Base-by-base conservation (phyloP, 2,113 vertebrate genomes). In the Pedetes capensis region DNA sequence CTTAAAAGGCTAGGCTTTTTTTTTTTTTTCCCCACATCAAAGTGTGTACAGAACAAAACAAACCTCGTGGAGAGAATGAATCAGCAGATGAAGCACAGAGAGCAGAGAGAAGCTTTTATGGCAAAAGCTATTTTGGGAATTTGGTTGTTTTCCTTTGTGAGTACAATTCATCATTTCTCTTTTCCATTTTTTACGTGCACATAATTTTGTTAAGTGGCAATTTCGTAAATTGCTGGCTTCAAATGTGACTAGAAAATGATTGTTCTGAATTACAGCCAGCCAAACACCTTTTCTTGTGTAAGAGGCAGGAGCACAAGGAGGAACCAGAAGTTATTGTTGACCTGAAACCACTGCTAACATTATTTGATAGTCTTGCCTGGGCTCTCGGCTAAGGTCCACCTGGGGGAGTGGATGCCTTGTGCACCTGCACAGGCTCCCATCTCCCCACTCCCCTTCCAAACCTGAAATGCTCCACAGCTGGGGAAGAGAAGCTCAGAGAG, bases 161-260 rank as follows among this genome's bases (percentile, higher is more conserved):
- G 14, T 34, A 29, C 81, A 71, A 91, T 87, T 82, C 55, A 66
- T 92, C 75, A 64, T 72, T 87, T 91, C 32, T 96, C 66, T 44
- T n/a, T 37, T 23, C 44, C 66, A 68, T 59, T 53, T 53, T 82
- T 63, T 14, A 29, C 63, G 61, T 57, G 37, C 66, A 78, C 44
- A 78, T 81, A 27, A 47, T 69, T 87, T 95, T 95, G 88, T 80
- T 91, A 90, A 95, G 90, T 82, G 85, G 74, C 81, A 87, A 69
- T 90, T 93, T 90, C 87, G 61, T 81, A 92, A 94, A 95, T 94
- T 81, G 25, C 34, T 89, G 57, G 32, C 63, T 80, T 93, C 88
- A 55, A 47, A 74, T 95, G 72, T 76, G 59, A 93, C 74, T 53
- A 79, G 78, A 82, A 93, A 91, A 59, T 69, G 72, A 95, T 87